phyloP scores from a whole-genome alignment of 2,113 vertebrate genomes.

The Psittacara wagleri region DNA sequence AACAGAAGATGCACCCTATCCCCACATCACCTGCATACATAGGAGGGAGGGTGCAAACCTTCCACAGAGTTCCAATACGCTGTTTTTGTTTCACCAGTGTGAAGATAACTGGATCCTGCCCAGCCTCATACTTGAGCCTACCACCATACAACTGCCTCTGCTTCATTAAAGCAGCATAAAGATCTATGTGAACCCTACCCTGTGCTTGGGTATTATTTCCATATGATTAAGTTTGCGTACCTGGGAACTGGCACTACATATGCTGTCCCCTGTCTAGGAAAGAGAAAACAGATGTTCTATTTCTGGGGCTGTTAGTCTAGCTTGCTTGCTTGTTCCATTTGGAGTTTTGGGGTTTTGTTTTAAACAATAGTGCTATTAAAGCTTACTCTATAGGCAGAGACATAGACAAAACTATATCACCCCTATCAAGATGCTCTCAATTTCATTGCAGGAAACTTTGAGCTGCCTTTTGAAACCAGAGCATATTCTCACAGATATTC shows the following conservation, averaged over 20 bases:
- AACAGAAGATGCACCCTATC: not conserved
- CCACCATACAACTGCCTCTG: not conserved
- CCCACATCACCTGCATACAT: not conserved
- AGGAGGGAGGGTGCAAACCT: not conserved
- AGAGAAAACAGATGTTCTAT: not conserved
- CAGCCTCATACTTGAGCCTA: not conserved
- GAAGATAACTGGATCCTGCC: not conserved
- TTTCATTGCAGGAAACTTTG: conserved; percentile 20
- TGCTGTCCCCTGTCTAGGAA: not conserved
- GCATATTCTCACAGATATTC: not conserved
- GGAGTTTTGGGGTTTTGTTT: not conserved
- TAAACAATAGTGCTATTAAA: not conserved
- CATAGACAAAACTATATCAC: not conserved
- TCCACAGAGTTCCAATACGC: rapidly evolving
- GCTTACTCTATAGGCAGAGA: not conserved
- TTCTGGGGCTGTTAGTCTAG: not conserved
- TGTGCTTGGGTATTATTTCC: not conserved
- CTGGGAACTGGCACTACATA: not conserved
- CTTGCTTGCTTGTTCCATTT: not conserved
- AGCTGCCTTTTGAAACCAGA: not conserved
- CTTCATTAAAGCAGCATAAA: not conserved
- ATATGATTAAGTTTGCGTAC: not conserved
- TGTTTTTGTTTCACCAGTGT: not conserved
- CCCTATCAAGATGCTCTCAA: not conserved
- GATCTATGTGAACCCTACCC: not conserved